Conservation (phyloP, 2,888 invertebrate species). For the Agonopterix alstromeriana region DNA sequence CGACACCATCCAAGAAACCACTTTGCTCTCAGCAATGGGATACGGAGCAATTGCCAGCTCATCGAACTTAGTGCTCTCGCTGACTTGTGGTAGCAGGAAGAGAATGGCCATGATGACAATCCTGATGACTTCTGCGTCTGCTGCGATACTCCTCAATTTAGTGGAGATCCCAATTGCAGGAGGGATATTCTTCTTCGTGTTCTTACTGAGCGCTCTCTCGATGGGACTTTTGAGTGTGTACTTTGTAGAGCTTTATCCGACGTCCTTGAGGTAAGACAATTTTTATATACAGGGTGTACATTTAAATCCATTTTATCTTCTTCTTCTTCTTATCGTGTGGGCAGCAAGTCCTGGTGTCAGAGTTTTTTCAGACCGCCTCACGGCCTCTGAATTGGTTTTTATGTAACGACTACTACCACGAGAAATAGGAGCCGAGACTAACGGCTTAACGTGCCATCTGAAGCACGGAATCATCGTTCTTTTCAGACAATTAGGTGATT, state of each 20-base stretch:
- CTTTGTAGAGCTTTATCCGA: slow-evolving; percentile 67
- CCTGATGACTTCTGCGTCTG: slow-evolving; percentile 34
- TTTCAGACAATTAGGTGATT: too few relatives aligned
- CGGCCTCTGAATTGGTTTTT: too few relatives aligned
- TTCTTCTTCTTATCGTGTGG: too few relatives aligned
- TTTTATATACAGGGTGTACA: too few relatives aligned
- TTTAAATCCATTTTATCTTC: too few relatives aligned
- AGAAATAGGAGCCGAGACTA: too few relatives aligned
- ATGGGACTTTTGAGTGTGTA: slow-evolving; percentile 69
- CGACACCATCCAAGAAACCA: slow-evolving; percentile 62
- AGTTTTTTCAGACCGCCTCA: too few relatives aligned
- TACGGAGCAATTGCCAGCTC: slow-evolving; percentile 62
- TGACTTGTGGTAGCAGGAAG: slow-evolving; percentile 58
- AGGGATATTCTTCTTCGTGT: slow-evolving; percentile 64
- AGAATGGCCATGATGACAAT: slow-evolving; percentile 58
- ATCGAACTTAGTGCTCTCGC: slow-evolving; percentile 54
- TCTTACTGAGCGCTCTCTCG: slow-evolving; percentile 55
- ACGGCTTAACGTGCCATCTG: too few relatives aligned
- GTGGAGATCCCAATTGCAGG: slow-evolving; percentile 55
- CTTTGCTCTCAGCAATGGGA: slow-evolving; percentile 60
- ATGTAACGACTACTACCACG: too few relatives aligned
- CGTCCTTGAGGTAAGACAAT: slow-evolving; percentile 48
- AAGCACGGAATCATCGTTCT: too few relatives aligned
- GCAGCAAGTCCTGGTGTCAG: too few relatives aligned
- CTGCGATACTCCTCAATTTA: slow-evolving; percentile 52